Base-by-base conservation (phyloP, 37 sponge, comb jelly and placozoan species). In the Theonella swinhoei region DNA sequence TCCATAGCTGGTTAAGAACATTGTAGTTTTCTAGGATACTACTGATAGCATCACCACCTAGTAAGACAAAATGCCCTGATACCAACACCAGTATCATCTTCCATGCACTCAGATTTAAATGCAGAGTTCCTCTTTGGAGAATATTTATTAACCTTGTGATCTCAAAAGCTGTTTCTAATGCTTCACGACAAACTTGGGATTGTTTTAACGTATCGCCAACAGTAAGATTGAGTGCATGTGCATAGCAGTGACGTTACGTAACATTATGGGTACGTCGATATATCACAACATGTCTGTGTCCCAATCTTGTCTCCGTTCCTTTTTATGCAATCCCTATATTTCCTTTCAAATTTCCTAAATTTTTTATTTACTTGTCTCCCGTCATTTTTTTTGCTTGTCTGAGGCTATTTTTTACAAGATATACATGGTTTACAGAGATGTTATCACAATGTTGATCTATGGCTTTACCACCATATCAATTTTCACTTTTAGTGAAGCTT, bases 221-320 rank as follows among this genome's bases (percentile, higher is more conserved):
- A 59, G 82, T 83, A 37, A 92, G 73, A 71, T 88, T 92, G 7
- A 92, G 88, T 30, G 80, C 74, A 82, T 92, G 88, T 47, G 70
- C 92, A 81, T 92, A 85, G 62, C 88, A 92, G 41, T 92, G 93
- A 8, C n/a, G n/a, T n/a, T n/a, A n/a, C n/a, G n/a, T n/a, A n/a
- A n/a, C n/a, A n/a, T n/a, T n/a, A n/a, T n/a, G n/a, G n/a, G n/a
- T n/a, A n/a, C n/a, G n/a, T n/a, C n/a, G n/a, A n/a, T n/a, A n/a
- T n/a, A n/a, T n/a, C n/a, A n/a, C n/a, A n/a, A n/a, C n/a, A n/a
- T n/a, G n/a, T n/a, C n/a, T n/a, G n/a, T n/a, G n/a, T n/a, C n/a
- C n/a, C n/a, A n/a, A n/a, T n/a, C n/a, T n/a, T n/a, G n/a, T n/a
- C n/a, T n/a, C n/a, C n/a, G n/a, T n/a, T n/a, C n/a, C n/a, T n/a